Evolutionary conservation across 2,888 invertebrate species (phyloP).

Genomic region (Celastrina argiolus): DNA sequence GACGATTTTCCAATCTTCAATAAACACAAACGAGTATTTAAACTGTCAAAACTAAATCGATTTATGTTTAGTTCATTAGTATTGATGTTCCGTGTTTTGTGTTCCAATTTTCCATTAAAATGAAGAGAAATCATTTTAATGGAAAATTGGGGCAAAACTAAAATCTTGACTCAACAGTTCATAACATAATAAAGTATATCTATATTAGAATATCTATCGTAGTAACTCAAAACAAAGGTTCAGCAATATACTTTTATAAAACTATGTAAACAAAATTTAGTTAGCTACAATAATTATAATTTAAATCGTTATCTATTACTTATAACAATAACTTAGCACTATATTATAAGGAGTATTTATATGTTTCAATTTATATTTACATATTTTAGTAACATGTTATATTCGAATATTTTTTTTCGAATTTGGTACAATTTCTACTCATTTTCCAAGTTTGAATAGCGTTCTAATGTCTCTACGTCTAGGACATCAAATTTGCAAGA

Average conservation of each 20-base stretch:
- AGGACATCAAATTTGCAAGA: background rate
- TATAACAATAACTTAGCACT: background rate
- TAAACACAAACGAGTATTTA: no score
- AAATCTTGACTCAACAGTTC: background rate
- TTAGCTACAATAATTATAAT: background rate
- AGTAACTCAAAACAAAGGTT: background rate
- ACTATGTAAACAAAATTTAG: background rate
- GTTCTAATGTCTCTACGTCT: background rate
- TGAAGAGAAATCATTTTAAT: no score
- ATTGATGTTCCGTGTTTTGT: no score
- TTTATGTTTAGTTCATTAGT: no score
- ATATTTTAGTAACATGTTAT: background rate
- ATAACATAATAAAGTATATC: background rate
- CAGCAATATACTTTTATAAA: background rate
- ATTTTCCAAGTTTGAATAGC: background rate
- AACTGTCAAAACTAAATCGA: no score
- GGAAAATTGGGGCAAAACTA: no score
- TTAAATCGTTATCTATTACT: background rate
- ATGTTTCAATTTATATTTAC: background rate
- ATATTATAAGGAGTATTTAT: conserved; percentile 6
- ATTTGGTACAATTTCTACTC: background rate
- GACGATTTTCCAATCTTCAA: no score
- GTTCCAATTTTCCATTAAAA: no score
- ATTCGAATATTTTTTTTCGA: background rate
- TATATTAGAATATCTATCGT: background rate